Conservation (phyloP, 2,797 vertebrate genomes). For the Halcyon smyrnensis region DNA sequence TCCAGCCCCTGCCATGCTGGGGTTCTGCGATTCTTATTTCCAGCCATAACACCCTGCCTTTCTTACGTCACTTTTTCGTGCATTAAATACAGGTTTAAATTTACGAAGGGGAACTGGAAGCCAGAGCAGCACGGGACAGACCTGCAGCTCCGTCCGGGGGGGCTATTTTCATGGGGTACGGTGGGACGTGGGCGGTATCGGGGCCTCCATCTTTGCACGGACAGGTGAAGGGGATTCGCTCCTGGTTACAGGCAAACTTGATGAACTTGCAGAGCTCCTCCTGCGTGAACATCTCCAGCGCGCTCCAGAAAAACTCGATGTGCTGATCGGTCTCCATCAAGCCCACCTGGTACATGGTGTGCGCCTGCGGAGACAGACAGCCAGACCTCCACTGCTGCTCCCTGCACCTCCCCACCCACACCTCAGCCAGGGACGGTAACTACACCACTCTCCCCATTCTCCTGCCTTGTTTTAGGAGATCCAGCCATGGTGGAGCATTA, state of each 20-base stretch:
- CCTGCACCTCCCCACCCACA: rapidly evolving
- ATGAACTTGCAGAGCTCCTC: conserved; percentile 99
- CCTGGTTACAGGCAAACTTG: conserved; percentile 98
- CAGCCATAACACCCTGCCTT: rapidly evolving
- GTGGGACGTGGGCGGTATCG: conserved; percentile 95
- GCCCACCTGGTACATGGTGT: conserved; percentile 99
- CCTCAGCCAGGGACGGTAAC: neutral
- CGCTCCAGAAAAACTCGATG: conserved; percentile 97
- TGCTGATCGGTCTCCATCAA: conserved; percentile 99
- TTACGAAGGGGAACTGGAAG: rapidly evolving
- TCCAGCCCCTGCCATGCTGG: neutral
- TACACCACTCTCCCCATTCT: too few relatives aligned
- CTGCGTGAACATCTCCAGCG: conserved; percentile 95
- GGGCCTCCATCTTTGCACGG: conserved; percentile 97
- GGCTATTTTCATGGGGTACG: conserved; percentile 98
- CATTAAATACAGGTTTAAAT: rapidly evolving
- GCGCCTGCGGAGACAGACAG: conserved; percentile 81
- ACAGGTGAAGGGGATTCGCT: conserved; percentile 97
- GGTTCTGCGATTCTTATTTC: neutral
- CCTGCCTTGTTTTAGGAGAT: neutral
- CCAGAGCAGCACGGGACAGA: neutral
- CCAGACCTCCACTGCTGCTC: rapidly evolving
- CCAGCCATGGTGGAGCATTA: rapidly evolving
- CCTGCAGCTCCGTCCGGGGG: conserved; percentile 95
- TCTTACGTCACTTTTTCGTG: rapidly evolving